phyloP scores from a whole-genome alignment of 1,140 invertebrate genomes.

The Drosophila parabipectinata region DNA sequence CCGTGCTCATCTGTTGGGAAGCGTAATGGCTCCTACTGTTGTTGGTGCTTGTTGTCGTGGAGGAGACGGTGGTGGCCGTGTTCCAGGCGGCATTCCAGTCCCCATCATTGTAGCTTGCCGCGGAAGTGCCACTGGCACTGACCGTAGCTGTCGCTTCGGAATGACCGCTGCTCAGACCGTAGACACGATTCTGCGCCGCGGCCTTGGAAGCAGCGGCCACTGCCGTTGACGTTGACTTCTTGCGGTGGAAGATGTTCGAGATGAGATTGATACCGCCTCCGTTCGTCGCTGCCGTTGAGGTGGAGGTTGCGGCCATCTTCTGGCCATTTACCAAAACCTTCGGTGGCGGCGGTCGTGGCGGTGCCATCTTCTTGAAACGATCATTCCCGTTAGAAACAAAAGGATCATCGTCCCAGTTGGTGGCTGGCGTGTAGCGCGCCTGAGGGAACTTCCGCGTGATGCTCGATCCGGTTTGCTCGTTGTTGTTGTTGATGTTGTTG shows the following conservation, averaged over 20 bases:
- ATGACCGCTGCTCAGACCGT: slow-evolving; percentile 84
- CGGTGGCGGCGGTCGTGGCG: slow-evolving; percentile 79
- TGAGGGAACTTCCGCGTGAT: slow-evolving; percentile 80
- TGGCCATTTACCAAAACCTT: slow-evolving; percentile 67
- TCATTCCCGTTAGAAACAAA: slow-evolving; percentile 57
- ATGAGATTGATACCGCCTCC: slow-evolving; percentile 73
- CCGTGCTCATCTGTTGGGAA: slow-evolving; percentile 23
- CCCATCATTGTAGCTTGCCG: slow-evolving; percentile 20
- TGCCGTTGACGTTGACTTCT: slow-evolving; percentile 61
- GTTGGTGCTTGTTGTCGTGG: slow-evolving; percentile 11
- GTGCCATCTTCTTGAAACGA: slow-evolving; percentile 71
- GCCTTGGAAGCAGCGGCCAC: slow-evolving; percentile 69
- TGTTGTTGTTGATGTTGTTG: slow-evolving; percentile 49
- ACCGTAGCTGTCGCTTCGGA: slow-evolving; percentile 21
- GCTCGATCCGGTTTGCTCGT: slow-evolving; percentile 45
- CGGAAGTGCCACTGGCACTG: slow-evolving; percentile 11
- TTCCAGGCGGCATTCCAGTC: slow-evolving; percentile 77
- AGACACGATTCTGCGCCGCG: slow-evolving; percentile 83
- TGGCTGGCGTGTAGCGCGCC: slow-evolving; percentile 77
- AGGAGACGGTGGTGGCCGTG: slow-evolving; percentile 40
- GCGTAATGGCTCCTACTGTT: slow-evolving; percentile 28
- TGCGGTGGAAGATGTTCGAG: slow-evolving; percentile 81
- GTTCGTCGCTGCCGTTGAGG: slow-evolving; percentile 24
- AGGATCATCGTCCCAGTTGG: slow-evolving; percentile 78
- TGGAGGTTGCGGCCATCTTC: slow-evolving; percentile 21